phyloP scores from a whole-genome alignment of 1,140 invertebrate species.

The Acyrthosiphon pisum region DNA sequence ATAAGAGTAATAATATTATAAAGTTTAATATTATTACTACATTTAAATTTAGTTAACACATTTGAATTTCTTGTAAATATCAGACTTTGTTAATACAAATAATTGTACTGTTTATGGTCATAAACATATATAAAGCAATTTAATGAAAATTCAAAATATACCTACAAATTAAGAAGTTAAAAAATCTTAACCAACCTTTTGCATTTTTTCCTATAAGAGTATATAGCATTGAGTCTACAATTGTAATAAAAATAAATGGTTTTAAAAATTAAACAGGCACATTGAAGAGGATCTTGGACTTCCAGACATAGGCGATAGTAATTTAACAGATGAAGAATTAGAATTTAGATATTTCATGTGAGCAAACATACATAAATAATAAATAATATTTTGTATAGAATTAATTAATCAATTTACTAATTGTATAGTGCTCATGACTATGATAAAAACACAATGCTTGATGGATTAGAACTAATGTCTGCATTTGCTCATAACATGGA shows the following conservation, averaged over 20 bases:
- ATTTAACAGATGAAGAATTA: conserved; percentile 76
- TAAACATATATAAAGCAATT: not conserved
- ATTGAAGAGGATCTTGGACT: conserved; percentile 75
- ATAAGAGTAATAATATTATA: too few species aligned
- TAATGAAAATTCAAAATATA: not conserved
- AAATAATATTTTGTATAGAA: not conserved
- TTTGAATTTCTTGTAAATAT: too few species aligned
- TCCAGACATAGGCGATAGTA: conserved; percentile 66
- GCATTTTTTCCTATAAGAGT: not conserved
- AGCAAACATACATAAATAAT: conserved; percentile 58
- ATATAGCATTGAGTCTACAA: not conserved
- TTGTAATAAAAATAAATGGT: not conserved
- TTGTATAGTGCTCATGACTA: conserved; percentile 75
- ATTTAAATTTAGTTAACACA: too few species aligned
- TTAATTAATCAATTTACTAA: too few species aligned
- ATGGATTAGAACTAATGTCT: conserved; percentile 79
- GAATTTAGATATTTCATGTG: conserved; percentile 75
- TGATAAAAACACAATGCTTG: conserved; percentile 80
- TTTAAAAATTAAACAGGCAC: conserved; percentile 66
- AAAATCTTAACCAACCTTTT: not conserved
- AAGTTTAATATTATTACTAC: too few species aligned
- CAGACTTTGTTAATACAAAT: too few species aligned
- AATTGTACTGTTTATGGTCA: too few species aligned
- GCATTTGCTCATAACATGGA: conserved; percentile 66
- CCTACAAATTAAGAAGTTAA: not conserved